phyloP scores from a whole-genome alignment of 1,140 invertebrate genomes.

The Alviniconcha marisindica region DNA sequence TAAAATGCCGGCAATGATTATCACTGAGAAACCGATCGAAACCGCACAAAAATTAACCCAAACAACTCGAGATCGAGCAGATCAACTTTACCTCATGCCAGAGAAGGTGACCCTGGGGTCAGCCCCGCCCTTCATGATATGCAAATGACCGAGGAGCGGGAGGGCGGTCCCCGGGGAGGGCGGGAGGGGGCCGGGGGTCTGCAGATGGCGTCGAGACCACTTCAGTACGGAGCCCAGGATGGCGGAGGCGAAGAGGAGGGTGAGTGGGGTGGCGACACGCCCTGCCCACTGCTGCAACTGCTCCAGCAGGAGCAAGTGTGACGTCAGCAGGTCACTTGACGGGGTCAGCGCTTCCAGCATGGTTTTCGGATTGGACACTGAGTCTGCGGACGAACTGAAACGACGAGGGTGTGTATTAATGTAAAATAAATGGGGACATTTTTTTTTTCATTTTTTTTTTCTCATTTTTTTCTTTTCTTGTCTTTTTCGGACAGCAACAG shows the following conservation, averaged over 20 bases:
- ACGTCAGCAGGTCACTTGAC: not conserved
- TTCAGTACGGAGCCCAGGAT: not conserved
- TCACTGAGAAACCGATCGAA: not conserved
- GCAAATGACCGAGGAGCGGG: conserved; percentile 14
- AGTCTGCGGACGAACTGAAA: too few relatives aligned
- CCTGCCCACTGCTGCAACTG: not conserved
- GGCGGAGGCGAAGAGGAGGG: conserved; percentile 1
- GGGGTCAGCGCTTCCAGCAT: not conserved
- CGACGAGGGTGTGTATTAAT: too few relatives aligned
- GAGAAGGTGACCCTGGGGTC: conserved; percentile 9
- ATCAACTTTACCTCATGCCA: conserved; percentile 18
- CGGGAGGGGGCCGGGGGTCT: not conserved
- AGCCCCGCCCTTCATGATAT: not conserved
- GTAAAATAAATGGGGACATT: too few relatives aligned
- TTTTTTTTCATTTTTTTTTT: too few relatives aligned
- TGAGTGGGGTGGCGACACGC: not conserved
- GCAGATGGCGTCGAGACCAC: not conserved
- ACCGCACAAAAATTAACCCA: not conserved
- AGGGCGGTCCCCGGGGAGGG: conserved; percentile 16
- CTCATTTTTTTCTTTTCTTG: too few relatives aligned
- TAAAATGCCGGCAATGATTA: not conserved
- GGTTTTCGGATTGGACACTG: not conserved
- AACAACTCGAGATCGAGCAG: not conserved
- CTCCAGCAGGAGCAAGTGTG: not conserved
- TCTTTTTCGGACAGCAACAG: too few relatives aligned